These are phyloP conservation scores for Anolis sagrei DNA, from an alignment of 2,113 vertebrate genomes.

Conservation along the genomic window DNA sequence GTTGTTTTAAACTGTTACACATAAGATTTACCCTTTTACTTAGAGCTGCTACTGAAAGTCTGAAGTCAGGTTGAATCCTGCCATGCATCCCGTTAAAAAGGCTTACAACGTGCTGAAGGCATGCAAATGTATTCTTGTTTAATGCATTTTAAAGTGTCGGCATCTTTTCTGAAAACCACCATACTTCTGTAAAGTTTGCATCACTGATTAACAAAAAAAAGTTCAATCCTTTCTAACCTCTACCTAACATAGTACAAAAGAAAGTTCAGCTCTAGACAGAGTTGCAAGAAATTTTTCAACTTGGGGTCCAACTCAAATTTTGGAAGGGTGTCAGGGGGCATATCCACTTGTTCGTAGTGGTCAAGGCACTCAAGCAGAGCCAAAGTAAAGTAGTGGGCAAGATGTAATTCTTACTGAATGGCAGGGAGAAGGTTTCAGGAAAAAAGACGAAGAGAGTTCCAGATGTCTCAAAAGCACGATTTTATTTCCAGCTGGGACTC, in stretches of 20 bases:
- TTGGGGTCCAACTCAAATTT: not conserved
- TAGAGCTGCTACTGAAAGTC: not conserved
- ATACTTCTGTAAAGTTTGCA: not conserved
- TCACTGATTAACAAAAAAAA: not conserved
- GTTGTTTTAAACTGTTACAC: slow-evolving; percentile 40
- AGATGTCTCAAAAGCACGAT: too few relatives aligned
- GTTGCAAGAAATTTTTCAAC: not conserved
- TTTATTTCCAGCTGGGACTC: too few relatives aligned
- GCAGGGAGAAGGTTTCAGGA: too few relatives aligned
- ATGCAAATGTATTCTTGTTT: not conserved
- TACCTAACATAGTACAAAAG: not conserved
- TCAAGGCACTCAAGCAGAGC: too few relatives aligned
- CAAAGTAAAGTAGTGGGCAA: not conserved
- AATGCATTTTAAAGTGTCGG: not conserved
- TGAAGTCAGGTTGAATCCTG: not conserved
- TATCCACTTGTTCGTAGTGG: not conserved
- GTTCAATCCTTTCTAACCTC: not conserved
- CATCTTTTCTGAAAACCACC: not conserved
- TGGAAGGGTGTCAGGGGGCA: not conserved
- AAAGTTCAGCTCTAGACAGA: not conserved
- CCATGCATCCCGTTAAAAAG: not conserved
- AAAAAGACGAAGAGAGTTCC: too few relatives aligned
- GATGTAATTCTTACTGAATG: not conserved
- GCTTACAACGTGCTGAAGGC: not conserved
- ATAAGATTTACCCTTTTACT: slow-evolving; percentile 55